Percentiles rank a stretch among this genome's conserved stretches.
These are phyloP conservation scores for Neuroscelio doddi DNA, from an alignment of 2,888 invertebrate genomes.

Conservation along the genomic window DNA sequence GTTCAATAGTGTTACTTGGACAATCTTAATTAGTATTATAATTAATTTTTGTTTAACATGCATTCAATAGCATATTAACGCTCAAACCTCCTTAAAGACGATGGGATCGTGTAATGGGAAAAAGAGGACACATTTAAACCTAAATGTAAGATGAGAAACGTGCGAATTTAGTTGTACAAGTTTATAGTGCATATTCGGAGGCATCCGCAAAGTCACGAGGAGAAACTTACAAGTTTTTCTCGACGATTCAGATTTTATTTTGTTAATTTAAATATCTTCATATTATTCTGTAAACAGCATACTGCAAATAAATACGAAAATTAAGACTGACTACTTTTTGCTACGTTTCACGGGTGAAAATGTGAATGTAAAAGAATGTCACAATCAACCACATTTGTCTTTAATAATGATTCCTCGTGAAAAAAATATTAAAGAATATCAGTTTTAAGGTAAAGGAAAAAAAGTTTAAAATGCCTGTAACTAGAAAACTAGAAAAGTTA, in stretches of 20 bases:
- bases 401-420: no score
- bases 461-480: no score
- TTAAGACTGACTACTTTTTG: constrained; percentile 62
- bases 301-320: constrained; percentile 68
- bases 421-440: no score
- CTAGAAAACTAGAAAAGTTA: no score
- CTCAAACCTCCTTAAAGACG: no score
- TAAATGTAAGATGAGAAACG: constrained; percentile 20
- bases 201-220: constrained; percentile 34
- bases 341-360: constrained; percentile 7
- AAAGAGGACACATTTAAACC: background rate
- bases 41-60: no score
- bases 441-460: no score
- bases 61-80: no score
- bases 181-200: constrained; percentile 28
- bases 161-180: constrained; percentile 29
- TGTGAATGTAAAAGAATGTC: constrained; percentile 8
- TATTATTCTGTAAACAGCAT: constrained; percentile 67
- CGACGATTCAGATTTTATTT: constrained; percentile 55
- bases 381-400: no score
- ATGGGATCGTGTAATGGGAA: no score
- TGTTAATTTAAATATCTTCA: constrained; percentile 68
- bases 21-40: no score
- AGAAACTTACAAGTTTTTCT: constrained; percentile 26
- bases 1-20: no score